A percentile compares a stretch with the other conserved stretches of the same genome.
These are phyloP conservation scores for Salticus scenicus DNA, from an alignment of 2,888 invertebrate genomes.

Conservation along the genomic window DNA sequence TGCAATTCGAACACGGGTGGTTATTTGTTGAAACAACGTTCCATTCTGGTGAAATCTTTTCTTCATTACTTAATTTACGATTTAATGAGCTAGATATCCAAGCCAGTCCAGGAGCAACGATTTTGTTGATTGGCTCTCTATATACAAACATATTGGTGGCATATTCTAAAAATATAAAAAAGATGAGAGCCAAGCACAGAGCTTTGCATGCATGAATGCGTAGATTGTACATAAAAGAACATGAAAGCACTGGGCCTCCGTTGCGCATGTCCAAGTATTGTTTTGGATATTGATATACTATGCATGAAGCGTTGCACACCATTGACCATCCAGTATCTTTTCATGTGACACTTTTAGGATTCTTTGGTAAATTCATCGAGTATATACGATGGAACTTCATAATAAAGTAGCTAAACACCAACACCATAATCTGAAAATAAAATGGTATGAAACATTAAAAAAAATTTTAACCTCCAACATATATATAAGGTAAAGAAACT, in stretches of 20 bases:
- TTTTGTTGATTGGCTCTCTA: slow-evolving; percentile 64
- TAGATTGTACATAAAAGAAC: slow-evolving; percentile 46
- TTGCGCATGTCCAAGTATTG: slow-evolving; percentile 42
- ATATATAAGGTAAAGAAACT: too few species aligned
- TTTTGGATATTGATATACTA: not conserved
- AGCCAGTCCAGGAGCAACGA: slow-evolving; percentile 60
- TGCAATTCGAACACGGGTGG: slow-evolving; percentile 16
- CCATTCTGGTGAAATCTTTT: slow-evolving; percentile 23
- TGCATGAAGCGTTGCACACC: slow-evolving; percentile 37
- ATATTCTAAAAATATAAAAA: slow-evolving; percentile 83
- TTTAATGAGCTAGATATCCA: slow-evolving; percentile 52
- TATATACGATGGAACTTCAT: too few species aligned
- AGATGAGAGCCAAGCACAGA: slow-evolving; percentile 80
- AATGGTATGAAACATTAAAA: too few species aligned
- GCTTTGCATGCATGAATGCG: slow-evolving; percentile 80
- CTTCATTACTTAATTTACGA: slow-evolving; percentile 34
- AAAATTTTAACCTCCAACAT: too few species aligned
- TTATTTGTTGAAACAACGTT: too few species aligned
- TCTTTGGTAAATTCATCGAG: too few species aligned
- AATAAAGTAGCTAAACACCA: too few species aligned
- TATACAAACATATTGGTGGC: slow-evolving; percentile 79
- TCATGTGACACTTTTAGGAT: too few species aligned
- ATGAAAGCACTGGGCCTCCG: slow-evolving; percentile 32
- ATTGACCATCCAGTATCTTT: too few species aligned
- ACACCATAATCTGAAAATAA: too few species aligned